Base-by-base conservation (phyloP, 2,797 vertebrate species). In the Sebastes variabilis region DNA sequence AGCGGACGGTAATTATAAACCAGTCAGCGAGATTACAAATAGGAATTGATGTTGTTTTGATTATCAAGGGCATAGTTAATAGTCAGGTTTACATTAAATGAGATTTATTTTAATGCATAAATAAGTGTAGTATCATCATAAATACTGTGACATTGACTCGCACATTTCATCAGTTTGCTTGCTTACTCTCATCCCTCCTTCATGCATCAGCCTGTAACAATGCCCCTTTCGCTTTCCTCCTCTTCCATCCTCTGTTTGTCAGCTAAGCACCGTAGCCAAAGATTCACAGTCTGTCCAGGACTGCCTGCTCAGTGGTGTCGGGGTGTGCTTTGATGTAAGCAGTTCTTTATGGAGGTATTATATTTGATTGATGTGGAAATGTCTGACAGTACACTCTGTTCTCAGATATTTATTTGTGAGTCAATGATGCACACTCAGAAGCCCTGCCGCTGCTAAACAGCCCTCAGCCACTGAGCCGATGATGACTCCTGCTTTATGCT, bases 381-480 rank as follows among this genome's bases (percentile, higher is more conserved):
- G 42, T 87, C 85, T 80, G 83, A 91, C 84, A 73, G 90, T 75
- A 88, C 83, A 84, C 82, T 88, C 83, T 84, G 81, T 92, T 88
- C 90, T 91, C 85, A 74, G 87, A 82, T 90, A 89, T 93, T 93
- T 92, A 91, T 87, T 89, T 85, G 90, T 75, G 84, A 90, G 90
- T 88, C 91, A 79, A 77, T 87, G 90, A 87, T 89, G 89, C 83
- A 36, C 85, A 66, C 82, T 89, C 81, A 11, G 79, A 61, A 73
- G 83, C 77, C 80, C 12, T 62, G 79, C 74, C 77, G 80, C 81
- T 75, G 77, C 79, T 88, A 78, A 91, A 91, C 82, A 89, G 79
- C 80, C 88, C 84, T 87, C 76, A 83, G 77, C 71, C 81, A n/a
- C 77, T 8, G 71, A 85, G 25, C 77, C 30, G 59, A 72, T 80